Evolutionary conservation across 2,888 invertebrate species (phyloP), one percentile per base, ranked within the genome.

Genomic region (Perdita meconis): DNA sequence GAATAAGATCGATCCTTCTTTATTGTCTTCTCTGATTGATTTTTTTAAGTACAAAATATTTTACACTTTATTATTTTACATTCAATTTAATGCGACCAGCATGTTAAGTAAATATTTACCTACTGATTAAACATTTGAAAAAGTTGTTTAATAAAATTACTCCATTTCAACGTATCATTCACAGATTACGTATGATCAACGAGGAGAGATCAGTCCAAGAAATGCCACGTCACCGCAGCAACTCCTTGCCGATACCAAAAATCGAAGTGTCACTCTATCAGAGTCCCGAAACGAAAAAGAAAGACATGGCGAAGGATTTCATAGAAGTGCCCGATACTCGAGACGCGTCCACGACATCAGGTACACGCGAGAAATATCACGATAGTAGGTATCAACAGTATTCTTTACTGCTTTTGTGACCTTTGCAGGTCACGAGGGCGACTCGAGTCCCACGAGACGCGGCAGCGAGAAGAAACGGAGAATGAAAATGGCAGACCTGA

Each of bases 181-280:
- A 1, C 57, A 97, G 98, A 86, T 93, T 98, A 68, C 94, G 97
- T 73, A 97, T 97, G 89, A 97, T 98, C 70, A 96, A 96, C 85
- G 98, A 98, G 89, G 97, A 98, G 87, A 95, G 95, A 50, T 95
- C 95, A 2, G 95, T 95, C 80, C 95, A 96, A 90, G 95, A 96
- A 87, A 96, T 95, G 88, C 96, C 97, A 8, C 94, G 98, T 69
- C 96, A 97, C 89, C 94, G 98, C 64, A 98, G 98, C 88, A 97
- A 97, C 90, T 99, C 98, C 0, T 93, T 98, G 66, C 98, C 99
- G 0, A 97, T 97, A 90, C 97, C 98, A 1, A 97, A 98, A 93
- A 97, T 98, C 74, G 97, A 97, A 92, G 96, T 97, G 0, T 97
- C 97, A 0, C 93, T 97, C 34, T 97, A 97, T 90, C 96, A 97